phyloP scores from a whole-genome alignment of 2,888 invertebrate genomes.

The Acleris holmiana region DNA sequence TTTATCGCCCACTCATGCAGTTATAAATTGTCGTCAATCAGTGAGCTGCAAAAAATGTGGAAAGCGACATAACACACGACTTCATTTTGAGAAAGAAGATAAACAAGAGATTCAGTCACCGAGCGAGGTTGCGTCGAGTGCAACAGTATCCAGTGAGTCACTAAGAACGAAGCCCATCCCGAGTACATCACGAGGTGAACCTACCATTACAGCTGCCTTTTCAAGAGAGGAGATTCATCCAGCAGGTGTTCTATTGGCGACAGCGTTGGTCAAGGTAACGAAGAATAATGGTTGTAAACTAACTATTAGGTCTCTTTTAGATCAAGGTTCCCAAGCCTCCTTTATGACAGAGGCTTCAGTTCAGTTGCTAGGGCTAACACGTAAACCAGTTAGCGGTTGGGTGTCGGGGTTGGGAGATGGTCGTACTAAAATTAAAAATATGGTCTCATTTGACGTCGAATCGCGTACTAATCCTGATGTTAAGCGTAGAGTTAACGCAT shows the following conservation, averaged over 20 bases:
- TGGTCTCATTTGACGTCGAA: constrained; percentile 2
- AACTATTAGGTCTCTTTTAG: constrained; percentile 9
- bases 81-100: constrained; percentile 2
- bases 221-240: constrained; percentile 11
- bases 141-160: neutral
- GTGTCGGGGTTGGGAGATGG: neutral
- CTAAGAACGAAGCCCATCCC: neutral
- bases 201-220: constrained; percentile 8
- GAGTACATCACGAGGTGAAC: constrained; percentile 17
- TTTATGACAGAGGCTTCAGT: constrained; percentile 1
- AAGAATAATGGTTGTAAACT: constrained; percentile 12
- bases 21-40: constrained; percentile 5
- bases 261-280: constrained; percentile 10
- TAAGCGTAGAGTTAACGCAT: neutral
- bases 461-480: constrained; percentile 1
- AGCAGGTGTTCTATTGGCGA: neutral
- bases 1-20: constrained; percentile 8
- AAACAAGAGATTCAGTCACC: neutral
- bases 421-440: constrained; percentile 1
- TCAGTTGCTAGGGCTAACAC: neutral
- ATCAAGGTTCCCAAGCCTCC: constrained; percentile 2
- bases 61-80: constrained; percentile 9
- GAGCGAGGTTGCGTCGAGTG: neutral
- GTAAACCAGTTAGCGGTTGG: constrained; percentile 4
- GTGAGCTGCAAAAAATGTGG: constrained; percentile 5